These are phyloP conservation scores for Microplitis demolitor DNA, from an alignment of 1,140 invertebrate species.

Conservation along the genomic window DNA sequence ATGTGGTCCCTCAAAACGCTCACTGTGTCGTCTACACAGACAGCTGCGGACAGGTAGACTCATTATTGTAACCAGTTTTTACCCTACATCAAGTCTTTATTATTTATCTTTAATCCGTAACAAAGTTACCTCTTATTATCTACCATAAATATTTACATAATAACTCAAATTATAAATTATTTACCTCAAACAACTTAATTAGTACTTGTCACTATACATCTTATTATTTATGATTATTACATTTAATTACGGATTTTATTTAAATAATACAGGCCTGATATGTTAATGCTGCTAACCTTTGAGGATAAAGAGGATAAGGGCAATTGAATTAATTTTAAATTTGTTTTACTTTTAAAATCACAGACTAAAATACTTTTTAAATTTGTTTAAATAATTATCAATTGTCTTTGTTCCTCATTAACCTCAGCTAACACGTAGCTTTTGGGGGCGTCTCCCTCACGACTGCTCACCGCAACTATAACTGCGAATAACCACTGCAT, in stretches of 20 bases:
- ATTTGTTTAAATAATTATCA: background rate
- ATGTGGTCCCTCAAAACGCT: constrained; percentile 80
- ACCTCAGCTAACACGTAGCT: constrained; percentile 63
- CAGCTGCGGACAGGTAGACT: constrained; percentile 91
- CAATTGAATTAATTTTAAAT: constrained; percentile 14
- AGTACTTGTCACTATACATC: background rate
- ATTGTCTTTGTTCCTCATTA: constrained; percentile 38
- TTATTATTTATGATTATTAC: constrained; percentile 6
- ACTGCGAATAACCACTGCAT: constrained; percentile 62
- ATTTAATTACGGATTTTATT: constrained; percentile 18
- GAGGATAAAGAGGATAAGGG: constrained; percentile 48
- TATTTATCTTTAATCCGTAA: constrained; percentile 30
- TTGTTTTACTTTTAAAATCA: background rate
- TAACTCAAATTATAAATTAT: background rate
- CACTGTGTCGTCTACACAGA: constrained; percentile 94
- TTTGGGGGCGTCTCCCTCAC: constrained; percentile 60
- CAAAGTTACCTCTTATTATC: background rate
- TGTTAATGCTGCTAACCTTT: constrained; percentile 61
- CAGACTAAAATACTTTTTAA: background rate
- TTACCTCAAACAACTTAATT: background rate
- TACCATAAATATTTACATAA: background rate
- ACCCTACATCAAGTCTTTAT: constrained; percentile 57
- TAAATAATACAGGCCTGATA: constrained; percentile 50
- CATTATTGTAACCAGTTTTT: constrained; percentile 66
- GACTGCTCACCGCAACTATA: constrained; percentile 64